A percentile compares a stretch with the other conserved stretches of the same genome.
Conservation (phyloP, 2,888 invertebrate genomes). For the Leucophenga montana region DNA sequence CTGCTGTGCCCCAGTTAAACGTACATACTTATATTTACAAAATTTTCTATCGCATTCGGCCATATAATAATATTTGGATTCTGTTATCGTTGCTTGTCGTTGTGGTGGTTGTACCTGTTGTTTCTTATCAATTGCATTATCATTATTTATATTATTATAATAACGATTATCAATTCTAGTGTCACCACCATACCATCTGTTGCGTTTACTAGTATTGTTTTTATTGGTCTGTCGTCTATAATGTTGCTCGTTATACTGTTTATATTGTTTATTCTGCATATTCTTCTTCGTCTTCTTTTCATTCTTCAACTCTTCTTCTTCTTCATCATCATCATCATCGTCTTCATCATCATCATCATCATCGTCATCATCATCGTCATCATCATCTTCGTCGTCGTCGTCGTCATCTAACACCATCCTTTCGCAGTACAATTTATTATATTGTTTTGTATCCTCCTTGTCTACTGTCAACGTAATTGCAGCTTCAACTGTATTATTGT, state of each 20-base stretch:
- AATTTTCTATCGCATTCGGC: neutral
- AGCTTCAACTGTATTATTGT: slow-evolving; percentile 13
- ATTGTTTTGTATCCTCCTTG: neutral
- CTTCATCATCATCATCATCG: too few relatives aligned
- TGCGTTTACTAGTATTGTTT: neutral
- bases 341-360: too few relatives aligned
- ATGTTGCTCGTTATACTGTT: neutral
- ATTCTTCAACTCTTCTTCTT: neutral
- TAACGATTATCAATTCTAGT: neutral
- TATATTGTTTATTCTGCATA: too few relatives aligned
- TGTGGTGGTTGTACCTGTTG: neutral
- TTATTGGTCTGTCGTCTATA: neutral
- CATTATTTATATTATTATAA: too few relatives aligned
- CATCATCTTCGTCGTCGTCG: too few relatives aligned
- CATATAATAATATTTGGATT: neutral
- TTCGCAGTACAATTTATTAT: slow-evolving; percentile 15
- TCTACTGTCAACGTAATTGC: neutral
- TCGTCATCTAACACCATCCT: too few relatives aligned
- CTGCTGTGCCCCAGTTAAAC: neutral
- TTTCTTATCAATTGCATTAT: neutral
- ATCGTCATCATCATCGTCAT: too few relatives aligned
- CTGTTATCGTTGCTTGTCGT: neutral
- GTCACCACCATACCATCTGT: neutral
- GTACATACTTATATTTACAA: slow-evolving; percentile 26
- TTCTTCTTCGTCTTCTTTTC: neutral